Conservation (phyloP, 2,888 invertebrate genomes). For the Macrostomum cliftonense region DNA sequence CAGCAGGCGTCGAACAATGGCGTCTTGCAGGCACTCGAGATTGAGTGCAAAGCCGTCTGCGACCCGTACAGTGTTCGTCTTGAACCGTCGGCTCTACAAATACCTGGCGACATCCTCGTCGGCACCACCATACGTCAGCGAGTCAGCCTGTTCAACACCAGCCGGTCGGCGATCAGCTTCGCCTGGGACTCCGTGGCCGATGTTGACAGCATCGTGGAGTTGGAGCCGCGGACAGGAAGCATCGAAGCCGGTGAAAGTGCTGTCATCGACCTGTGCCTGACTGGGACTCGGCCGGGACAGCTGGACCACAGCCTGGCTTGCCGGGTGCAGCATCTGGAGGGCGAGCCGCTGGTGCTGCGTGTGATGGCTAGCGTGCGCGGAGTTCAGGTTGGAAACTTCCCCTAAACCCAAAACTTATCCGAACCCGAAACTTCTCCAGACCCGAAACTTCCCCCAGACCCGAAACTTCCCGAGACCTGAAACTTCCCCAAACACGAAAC, state of each 20-base stretch:
- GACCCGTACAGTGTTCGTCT: conserved; percentile 28
- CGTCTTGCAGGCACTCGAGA: conserved; percentile 22
- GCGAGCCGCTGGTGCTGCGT: conserved; percentile 26
- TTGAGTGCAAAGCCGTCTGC: conserved; percentile 31
- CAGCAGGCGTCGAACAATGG: no score
- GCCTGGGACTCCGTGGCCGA: conserved; percentile 26
- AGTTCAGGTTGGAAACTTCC: no score
- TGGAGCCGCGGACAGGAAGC: conserved; percentile 32
- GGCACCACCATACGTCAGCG: conserved; percentile 27
- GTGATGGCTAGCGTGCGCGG: conserved; percentile 21
- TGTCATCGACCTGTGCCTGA: conserved; percentile 29
- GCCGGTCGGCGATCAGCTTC: conserved; percentile 28
- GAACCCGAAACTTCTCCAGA: no score
- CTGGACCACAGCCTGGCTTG: conserved; percentile 27
- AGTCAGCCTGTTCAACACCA: conserved; percentile 33
- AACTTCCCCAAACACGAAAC: no score
- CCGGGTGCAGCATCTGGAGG: conserved; percentile 28
- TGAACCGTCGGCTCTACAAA: conserved; percentile 30
- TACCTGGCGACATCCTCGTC: conserved; percentile 25
- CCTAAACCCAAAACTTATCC: no score
- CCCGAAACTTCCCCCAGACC: no score
- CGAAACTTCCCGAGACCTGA: no score
- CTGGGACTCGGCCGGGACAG: conserved; percentile 25
- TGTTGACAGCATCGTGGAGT: conserved; percentile 25
- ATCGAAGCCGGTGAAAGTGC: conserved; percentile 28